Conservation (phyloP, 2,113 vertebrate genomes). For the Notothenia rossii region DNA sequence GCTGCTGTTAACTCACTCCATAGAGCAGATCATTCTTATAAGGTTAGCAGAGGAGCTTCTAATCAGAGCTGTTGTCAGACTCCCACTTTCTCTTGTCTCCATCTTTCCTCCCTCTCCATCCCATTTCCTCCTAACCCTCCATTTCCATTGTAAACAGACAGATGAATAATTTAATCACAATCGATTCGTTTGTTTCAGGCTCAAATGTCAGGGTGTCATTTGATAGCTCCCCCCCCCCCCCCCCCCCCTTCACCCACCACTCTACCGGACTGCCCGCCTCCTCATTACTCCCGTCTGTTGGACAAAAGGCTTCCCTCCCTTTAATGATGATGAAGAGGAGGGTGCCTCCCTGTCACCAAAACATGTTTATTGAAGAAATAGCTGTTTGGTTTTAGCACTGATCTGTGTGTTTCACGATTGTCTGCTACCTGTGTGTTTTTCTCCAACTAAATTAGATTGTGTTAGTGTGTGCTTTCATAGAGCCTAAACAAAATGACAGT, state of each 20-base stretch:
- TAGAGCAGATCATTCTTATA: constrained; percentile 11
- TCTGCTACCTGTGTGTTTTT: constrained; percentile 16
- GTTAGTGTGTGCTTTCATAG: constrained; percentile 3
- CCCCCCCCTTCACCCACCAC: constrained; percentile 10
- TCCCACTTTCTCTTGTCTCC: constrained; percentile 3
- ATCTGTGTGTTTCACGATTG: constrained; percentile 38
- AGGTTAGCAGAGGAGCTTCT: constrained; percentile 14
- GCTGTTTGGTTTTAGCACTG: constrained; percentile 50
- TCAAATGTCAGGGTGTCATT: constrained; percentile 82
- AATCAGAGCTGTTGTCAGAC: constrained; percentile 7
- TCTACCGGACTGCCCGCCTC: constrained; percentile 12
- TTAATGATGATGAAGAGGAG: constrained; percentile 47
- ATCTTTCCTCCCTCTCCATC: not conserved
- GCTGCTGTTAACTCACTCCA: not conserved
- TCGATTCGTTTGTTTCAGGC: constrained; percentile 76
- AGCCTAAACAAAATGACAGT: not conserved
- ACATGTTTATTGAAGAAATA: constrained; percentile 34
- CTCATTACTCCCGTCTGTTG: constrained; percentile 38
- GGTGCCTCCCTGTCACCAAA: constrained; percentile 28
- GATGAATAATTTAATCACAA: constrained; percentile 79
- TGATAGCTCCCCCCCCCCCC: constrained; percentile 51
- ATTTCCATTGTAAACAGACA: constrained; percentile 71
- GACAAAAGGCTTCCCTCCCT: constrained; percentile 48
- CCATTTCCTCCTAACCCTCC: constrained; percentile 27
- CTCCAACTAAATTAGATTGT: not conserved